A percentile compares a stretch with the other conserved stretches of the same genome.
Conservation (phyloP, 2,113 vertebrate species). For the Falcunculus frontatus region DNA sequence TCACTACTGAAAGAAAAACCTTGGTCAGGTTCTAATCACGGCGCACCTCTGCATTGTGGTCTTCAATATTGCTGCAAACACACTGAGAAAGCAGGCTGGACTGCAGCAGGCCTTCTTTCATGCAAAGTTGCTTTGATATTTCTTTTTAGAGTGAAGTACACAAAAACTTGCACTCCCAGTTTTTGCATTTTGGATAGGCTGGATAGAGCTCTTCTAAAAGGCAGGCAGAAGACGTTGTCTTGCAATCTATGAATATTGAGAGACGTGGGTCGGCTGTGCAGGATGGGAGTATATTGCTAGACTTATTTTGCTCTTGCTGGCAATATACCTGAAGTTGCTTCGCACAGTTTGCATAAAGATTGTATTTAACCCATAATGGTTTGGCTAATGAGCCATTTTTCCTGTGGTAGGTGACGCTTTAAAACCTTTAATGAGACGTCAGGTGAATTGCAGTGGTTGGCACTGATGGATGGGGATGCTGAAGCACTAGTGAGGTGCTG, state of each 20-base stretch:
- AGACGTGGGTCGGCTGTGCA: not conserved
- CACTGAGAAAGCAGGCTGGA: slow-evolving; percentile 41
- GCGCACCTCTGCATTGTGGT: slow-evolving; percentile 18
- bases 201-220: slow-evolving; percentile 1
- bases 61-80: slow-evolving; percentile 54
- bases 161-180: not conserved
- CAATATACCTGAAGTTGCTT: not conserved
- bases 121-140: slow-evolving; percentile 1
- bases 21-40: slow-evolving; percentile 32
- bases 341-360: slow-evolving; percentile 5
- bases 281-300: not conserved
- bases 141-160: not conserved
- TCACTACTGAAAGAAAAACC: slow-evolving; percentile 30
- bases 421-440: slow-evolving; percentile 54
- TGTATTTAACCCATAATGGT: slow-evolving; percentile 6
- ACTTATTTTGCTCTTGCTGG: slow-evolving; percentile 11
- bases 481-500: slow-evolving; percentile 14
- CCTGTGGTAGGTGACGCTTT: not conserved
- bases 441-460: slow-evolving; percentile 55
- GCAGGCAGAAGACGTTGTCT: not conserved
- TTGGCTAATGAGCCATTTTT: slow-evolving; percentile 49
- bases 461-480: slow-evolving; percentile 36
- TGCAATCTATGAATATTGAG: not conserved
- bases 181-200: not conserved
- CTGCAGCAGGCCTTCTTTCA: not conserved